Conservation (phyloP, 64 coral and sea anemone species). For the Actinia tenebrosa region DNA sequence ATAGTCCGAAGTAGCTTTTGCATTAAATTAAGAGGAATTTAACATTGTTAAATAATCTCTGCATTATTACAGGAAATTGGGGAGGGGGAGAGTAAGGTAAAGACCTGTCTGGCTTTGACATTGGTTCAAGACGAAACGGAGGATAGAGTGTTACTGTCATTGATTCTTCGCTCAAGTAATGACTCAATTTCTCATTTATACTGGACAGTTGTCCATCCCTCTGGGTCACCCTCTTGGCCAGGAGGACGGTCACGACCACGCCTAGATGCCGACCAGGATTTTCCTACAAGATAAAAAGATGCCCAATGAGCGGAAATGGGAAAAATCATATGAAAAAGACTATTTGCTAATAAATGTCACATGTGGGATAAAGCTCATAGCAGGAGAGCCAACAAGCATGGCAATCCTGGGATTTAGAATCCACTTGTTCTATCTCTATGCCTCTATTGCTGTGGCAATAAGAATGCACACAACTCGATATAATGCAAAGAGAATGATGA, state of each 20-base stretch:
- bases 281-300: constrained; percentile 31
- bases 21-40: too few species aligned
- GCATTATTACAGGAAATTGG: too few species aligned
- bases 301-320: not conserved
- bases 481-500: not conserved
- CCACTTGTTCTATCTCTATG: constrained; percentile 6
- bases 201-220: constrained; percentile 62
- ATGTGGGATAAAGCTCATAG: constrained; percentile 23
- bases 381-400: not conserved
- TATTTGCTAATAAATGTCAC: not conserved
- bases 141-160: not conserved
- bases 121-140: too few species aligned
- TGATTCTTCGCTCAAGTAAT: not conserved
- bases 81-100: too few species aligned
- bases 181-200: constrained; percentile 32
- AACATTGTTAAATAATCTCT: not conserved
- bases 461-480: not conserved
- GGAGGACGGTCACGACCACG: constrained; percentile 54
- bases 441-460: not conserved
- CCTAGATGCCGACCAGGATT: constrained; percentile 62
- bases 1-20: too few species aligned
- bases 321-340: not conserved
- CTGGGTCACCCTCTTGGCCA: constrained; percentile 21
- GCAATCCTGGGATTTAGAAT: constrained; percentile 27
- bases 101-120: too few species aligned